Evolutionary conservation across 2,113 vertebrate genomes (phyloP), one percentile per base, ranked within the genome.

Genomic region (Rhynchopsitta pachyrhyncha): DNA sequence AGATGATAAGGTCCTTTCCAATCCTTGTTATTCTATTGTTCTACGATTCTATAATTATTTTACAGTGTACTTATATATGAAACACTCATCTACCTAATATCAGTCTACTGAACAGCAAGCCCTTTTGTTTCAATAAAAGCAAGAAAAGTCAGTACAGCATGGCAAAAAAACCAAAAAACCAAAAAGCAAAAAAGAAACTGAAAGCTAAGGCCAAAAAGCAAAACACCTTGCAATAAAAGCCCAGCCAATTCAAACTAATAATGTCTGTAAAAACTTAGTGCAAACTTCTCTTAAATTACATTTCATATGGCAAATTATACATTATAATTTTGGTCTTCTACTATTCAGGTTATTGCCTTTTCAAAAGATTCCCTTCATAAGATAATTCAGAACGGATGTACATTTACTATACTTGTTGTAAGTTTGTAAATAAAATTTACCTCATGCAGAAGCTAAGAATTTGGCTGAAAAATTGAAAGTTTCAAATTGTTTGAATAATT

Each of bases 401-500:
- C 37, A 81, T 70, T 87, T 67, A 63, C 31, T 91, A 41, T 63
- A 9, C 11, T 55, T 91, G 29, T 42, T 62, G 5, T 62, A 31
- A 55, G 17, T 63, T 87, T 78, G 55, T 41, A 84, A 89, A 69
- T 55, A 83, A 80, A 69, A 76, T 86, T 77, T 93, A 70, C 66
- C 28, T 82, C 82, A 63, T 60, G 52, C 67, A 76, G 82, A 82
- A 79, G 64, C 52, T 59, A 60, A 85, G 75, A 76, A 64, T 95
- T 86, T 95, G 67, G 11, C 70, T 69, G 44, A 47, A 80, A 96
- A 93, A 88, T 6, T 49, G n/a, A 90, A 90, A 85, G 35, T 27
- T 35, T 88, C 59, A 68, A 42, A 55, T 37, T 59, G 14, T 29
- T 85, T 96, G 52, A 94, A 92, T 90, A 94, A 93, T 86, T 78